A percentile compares a stretch with the other conserved stretches of the same genome.
phyloP scores from a whole-genome alignment of 2,113 vertebrate genomes.

The Melanotaenia duboulayi region DNA sequence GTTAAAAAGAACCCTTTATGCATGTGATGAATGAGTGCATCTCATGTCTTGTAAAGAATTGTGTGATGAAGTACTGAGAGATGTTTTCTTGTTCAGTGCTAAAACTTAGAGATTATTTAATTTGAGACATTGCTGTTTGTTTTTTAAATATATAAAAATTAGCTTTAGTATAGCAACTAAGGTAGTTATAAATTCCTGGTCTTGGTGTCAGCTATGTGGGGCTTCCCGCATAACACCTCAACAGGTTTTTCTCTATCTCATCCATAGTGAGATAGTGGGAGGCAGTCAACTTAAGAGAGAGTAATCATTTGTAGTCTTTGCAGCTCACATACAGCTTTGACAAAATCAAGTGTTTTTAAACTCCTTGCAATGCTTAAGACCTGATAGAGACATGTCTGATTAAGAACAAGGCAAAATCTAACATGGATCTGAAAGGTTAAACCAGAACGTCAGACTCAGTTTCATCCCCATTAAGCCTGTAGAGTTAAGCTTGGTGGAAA shows the following conservation, averaged over 20 bases:
- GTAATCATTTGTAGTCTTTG: no score
- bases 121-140: background rate
- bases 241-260: no score
- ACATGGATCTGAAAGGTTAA: background rate
- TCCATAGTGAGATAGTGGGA: no score
- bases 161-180: no score
- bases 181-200: no score
- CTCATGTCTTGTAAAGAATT: background rate
- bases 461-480: background rate
- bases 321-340: no score
- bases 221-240: no score
- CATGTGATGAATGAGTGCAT: background rate
- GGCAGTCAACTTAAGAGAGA: no score
- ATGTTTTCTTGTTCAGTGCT: background rate
- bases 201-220: no score
- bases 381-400: background rate
- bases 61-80: no score
- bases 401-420: background rate
- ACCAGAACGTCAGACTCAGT: no score
- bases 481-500: constrained; percentile 8
- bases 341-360: background rate
- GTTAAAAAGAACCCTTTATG: background rate
- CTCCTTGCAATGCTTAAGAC: background rate
- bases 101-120: background rate
- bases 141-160: no score